Conservation (phyloP, 1,140 invertebrate genomes). For the Hyphantria cunea region DNA sequence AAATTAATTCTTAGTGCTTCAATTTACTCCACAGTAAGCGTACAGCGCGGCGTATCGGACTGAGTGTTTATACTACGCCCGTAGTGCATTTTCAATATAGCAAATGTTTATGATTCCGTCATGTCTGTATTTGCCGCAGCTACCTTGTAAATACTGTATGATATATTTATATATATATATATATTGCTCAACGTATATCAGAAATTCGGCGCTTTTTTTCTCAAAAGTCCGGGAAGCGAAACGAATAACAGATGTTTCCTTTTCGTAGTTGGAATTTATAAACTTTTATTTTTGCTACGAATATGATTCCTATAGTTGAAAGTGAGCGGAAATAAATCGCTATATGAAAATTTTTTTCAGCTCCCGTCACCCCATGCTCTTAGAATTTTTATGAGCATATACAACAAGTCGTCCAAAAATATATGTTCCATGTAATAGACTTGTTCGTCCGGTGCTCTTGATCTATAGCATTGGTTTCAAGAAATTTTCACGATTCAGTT, state of each 20-base stretch:
- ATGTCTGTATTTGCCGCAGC: constrained; percentile 1
- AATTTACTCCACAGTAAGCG: no score
- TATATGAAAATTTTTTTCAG: constrained; percentile 12
- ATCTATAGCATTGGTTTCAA: background rate
- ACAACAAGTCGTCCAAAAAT: constrained; percentile 14
- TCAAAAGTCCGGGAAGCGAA: constrained; percentile 36
- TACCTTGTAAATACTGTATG: constrained; percentile 13
- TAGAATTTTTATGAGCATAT: constrained; percentile 10
- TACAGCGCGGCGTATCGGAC: constrained; percentile 10
- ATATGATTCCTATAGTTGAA: constrained; percentile 26
- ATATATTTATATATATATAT: background rate
- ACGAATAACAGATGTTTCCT: constrained; percentile 49
- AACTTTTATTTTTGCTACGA: constrained; percentile 29
- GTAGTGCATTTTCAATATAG: constrained; percentile 24
- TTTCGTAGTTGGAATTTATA: constrained; percentile 32
- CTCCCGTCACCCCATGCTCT: constrained; percentile 12
- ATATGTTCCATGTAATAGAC: constrained; percentile 4
- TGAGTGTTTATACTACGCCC: constrained; percentile 15
- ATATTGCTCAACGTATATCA: background rate
- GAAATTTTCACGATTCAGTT: background rate
- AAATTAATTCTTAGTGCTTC: no score
- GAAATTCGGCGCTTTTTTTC: constrained; percentile 9
- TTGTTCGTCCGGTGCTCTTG: background rate
- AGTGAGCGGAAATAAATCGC: constrained; percentile 20
- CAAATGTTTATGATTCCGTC: constrained; percentile 26